These are phyloP conservation scores for Rotaria macrura DNA, from an alignment of 2,888 invertebrate genomes.

Conservation along the genomic window DNA sequence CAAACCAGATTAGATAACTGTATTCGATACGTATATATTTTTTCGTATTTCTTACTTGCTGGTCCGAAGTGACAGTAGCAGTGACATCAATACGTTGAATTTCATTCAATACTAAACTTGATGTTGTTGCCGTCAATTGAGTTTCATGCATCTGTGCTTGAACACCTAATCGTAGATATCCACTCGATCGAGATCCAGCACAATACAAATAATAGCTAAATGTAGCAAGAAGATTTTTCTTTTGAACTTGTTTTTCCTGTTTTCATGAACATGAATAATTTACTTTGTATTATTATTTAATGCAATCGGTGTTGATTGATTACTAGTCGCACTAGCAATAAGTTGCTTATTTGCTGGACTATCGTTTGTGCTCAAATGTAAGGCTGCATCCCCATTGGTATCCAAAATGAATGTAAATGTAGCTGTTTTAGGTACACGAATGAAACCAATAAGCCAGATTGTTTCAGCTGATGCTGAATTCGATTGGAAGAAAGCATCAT, in stretches of 20 bases:
- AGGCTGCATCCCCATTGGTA: constrained; percentile 37
- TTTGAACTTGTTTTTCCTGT: no score
- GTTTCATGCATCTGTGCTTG: constrained; percentile 26
- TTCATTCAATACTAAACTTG: constrained; percentile 27
- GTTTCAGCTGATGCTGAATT: neutral
- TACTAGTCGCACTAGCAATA: neutral
- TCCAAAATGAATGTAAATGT: constrained; percentile 21
- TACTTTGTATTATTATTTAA: constrained; percentile 2
- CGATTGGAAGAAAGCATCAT: neutral
- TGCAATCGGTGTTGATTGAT: neutral
- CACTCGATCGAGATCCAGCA: neutral
- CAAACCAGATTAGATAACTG: no score
- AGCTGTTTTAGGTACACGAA: neutral
- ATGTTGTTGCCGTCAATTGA: neutral
- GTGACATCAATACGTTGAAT: constrained; percentile 26
- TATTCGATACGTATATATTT: neutral
- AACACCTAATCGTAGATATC: neutral
- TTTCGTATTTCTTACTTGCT: neutral
- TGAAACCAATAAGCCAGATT: constrained; percentile 25
- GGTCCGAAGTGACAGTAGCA: constrained; percentile 17
- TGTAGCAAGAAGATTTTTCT: no score
- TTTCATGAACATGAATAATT: no score
- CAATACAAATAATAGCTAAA: constrained; percentile 26
- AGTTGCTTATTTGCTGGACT: constrained; percentile 35
- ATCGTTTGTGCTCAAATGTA: constrained; percentile 36